A percentile compares a stretch with the other conserved stretches of the same genome.
Evolutionary conservation across 2,797 vertebrate genomes (phyloP).

Genomic region (Rhynchonycteris naso): DNA sequence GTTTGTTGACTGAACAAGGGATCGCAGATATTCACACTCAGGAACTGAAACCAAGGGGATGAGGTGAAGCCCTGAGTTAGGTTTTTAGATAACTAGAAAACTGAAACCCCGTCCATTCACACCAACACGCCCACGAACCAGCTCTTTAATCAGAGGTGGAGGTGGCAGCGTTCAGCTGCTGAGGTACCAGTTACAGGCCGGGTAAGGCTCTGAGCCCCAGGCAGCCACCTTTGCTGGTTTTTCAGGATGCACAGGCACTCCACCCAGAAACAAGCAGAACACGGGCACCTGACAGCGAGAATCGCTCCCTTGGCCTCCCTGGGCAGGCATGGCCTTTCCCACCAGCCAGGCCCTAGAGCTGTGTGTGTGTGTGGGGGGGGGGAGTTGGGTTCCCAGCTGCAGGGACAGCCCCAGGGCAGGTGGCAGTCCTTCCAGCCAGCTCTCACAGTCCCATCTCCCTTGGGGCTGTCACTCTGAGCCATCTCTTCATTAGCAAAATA

Average conservation of each 20-base stretch:
- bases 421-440: not conserved
- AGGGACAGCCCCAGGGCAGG: not conserved
- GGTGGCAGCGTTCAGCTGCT: not conserved
- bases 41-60: not conserved
- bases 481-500: slow-evolving; percentile 89
- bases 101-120: not conserved
- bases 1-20: slow-evolving; percentile 50
- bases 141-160: not conserved
- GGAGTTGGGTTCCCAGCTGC: not conserved
- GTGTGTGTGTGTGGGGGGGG: not conserved
- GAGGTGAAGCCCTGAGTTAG: not conserved
- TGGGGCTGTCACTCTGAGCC: slow-evolving; percentile 71
- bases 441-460: not conserved
- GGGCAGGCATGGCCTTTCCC: accelerated
- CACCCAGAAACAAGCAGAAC: not conserved
- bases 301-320: not conserved
- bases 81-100: no score
- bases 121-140: not conserved
- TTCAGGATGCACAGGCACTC: not conserved
- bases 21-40: not conserved
- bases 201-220: accelerated
- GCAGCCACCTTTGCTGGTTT: accelerated
- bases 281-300: accelerated
- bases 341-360: accelerated
- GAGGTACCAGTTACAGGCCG: not conserved